Conservation (phyloP, 2,797 vertebrate species). For the Halcyon smyrnensis region DNA sequence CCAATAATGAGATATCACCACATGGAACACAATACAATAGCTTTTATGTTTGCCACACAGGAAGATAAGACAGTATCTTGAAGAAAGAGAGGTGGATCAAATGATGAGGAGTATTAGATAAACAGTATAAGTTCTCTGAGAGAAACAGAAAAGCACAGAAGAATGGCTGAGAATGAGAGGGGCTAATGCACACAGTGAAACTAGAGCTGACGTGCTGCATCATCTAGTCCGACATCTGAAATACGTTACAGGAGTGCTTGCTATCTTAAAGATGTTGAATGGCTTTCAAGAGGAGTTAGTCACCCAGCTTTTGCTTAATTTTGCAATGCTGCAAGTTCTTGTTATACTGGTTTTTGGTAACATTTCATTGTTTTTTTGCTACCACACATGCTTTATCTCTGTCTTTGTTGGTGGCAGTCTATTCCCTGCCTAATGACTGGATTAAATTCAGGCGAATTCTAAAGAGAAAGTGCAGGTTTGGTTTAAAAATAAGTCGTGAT, state of each 20-base stretch:
- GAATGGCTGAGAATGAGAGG: neutral
- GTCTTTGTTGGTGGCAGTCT: neutral
- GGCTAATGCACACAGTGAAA: neutral
- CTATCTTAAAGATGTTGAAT: neutral
- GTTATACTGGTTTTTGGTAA: neutral
- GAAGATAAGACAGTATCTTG: neutral
- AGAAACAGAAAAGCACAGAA: neutral
- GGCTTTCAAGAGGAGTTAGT: neutral
- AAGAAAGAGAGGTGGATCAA: neutral
- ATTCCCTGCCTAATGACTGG: neutral
- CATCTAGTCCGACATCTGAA: neutral
- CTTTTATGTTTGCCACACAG: slow-evolving; percentile 12
- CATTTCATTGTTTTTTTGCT: neutral
- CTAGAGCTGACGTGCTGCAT: neutral
- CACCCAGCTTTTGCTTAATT: neutral
- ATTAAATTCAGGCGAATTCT: neutral
- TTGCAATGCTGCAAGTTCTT: neutral
- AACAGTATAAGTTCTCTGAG: neutral
- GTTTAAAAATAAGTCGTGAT: neutral
- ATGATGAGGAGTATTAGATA: neutral
- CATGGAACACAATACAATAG: neutral
- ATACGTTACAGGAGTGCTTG: neutral
- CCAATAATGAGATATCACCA: neutral
- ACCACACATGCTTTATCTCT: neutral
- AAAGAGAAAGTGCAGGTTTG: neutral